phyloP scores from a whole-genome alignment of 2,113 vertebrate genomes.

The Anolis sagrei region DNA sequence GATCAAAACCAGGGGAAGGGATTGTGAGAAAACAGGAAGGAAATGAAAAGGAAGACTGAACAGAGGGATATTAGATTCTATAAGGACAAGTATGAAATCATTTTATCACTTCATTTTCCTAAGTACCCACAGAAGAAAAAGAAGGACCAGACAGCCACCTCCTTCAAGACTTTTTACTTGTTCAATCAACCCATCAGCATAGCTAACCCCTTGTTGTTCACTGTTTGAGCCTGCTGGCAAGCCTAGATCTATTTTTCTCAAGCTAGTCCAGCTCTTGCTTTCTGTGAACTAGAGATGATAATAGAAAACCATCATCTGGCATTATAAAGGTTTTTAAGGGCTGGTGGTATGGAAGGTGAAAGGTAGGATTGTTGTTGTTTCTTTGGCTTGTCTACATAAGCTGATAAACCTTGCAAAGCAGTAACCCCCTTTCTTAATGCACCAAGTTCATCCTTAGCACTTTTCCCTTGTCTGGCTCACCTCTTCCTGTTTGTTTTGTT shows the following conservation, averaged over 20 bases:
- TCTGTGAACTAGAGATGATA: neutral
- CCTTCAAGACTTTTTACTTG: neutral
- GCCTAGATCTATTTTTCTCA: neutral
- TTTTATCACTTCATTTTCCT: accelerated
- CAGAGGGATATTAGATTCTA: neutral
- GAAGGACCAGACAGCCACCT: neutral
- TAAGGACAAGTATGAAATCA: neutral
- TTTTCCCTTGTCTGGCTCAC: neutral
- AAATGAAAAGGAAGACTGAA: too few relatives aligned
- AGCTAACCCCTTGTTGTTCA: neutral
- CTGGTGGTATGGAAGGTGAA: neutral
- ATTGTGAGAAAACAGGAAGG: neutral
- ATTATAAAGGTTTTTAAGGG: neutral
- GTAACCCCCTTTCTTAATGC: neutral
- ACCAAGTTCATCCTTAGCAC: neutral
- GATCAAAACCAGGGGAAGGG: neutral
- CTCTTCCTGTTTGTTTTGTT: neutral
- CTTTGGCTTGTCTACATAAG: neutral
- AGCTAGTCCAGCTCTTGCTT: too few relatives aligned
- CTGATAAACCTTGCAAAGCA: too few relatives aligned
- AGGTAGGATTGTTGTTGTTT: neutral
- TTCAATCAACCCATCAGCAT: neutral
- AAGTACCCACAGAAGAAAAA: neutral
- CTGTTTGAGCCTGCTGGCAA: neutral
- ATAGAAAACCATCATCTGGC: neutral